phyloP scores from a whole-genome alignment of 92 coral and sea anemone genomes.

The Siderastrea siderea region DNA sequence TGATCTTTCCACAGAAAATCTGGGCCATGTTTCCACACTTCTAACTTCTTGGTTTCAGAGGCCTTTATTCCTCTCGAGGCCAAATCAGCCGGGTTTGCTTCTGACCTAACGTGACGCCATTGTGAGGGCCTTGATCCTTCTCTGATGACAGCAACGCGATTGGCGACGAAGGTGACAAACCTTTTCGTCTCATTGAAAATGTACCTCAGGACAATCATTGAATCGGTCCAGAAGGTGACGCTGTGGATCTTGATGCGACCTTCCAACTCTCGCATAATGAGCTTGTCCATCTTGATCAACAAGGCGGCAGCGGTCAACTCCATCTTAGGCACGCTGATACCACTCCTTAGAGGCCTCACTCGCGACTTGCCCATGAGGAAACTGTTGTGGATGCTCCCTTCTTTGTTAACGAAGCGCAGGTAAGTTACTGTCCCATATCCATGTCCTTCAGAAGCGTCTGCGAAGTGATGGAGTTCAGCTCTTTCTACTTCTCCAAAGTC shows the following conservation, averaged over 20 bases:
- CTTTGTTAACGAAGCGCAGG: constrained; percentile 45
- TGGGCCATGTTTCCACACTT: constrained; percentile 63
- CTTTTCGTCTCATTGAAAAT: no score
- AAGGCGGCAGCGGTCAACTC: constrained; percentile 53
- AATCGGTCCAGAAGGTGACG: constrained; percentile 30
- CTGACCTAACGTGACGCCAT: constrained; percentile 10
- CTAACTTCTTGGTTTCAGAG: constrained; percentile 55
- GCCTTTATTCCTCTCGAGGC: constrained; percentile 66
- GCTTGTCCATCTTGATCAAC: constrained; percentile 45
- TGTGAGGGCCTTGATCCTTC: no score
- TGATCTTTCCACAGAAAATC: constrained; percentile 61
- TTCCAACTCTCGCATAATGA: constrained; percentile 43
- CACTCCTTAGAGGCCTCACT: constrained; percentile 60
- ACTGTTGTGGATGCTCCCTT: constrained; percentile 43
- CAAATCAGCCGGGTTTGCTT: constrained; percentile 42
- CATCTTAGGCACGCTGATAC: constrained; percentile 56
- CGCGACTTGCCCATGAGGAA: constrained; percentile 55
- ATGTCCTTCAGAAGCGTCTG: constrained; percentile 63
- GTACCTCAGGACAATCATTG: background rate
- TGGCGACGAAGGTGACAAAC: no score
- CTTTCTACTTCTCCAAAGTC: constrained; percentile 55
- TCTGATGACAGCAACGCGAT: no score
- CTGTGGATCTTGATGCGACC: constrained; percentile 29
- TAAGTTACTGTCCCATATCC: constrained; percentile 56
- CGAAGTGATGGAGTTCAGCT: constrained; percentile 61